Evolutionary conservation across 2,113 vertebrate species (phyloP).

Genomic region (Copsychus sechellarum): DNA sequence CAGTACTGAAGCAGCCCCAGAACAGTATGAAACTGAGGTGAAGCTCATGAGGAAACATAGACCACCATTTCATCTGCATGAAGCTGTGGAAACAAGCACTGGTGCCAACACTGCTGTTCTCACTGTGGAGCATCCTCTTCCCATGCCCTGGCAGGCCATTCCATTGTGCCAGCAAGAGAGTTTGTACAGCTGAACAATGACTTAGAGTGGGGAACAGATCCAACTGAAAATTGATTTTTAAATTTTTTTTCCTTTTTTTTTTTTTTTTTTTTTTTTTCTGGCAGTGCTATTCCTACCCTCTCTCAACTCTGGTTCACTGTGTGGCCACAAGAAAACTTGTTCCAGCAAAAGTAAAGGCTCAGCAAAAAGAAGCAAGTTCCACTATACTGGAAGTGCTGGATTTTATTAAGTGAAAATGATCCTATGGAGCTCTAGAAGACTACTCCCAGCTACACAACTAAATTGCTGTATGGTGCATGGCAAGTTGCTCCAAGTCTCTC

Average conservation of each 20-base stretch:
- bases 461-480: neutral
- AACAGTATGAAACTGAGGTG: neutral
- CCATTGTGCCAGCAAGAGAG: slow-evolving; percentile 16
- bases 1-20: neutral
- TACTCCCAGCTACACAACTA: neutral
- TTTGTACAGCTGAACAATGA: slow-evolving; percentile 42
- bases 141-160: neutral
- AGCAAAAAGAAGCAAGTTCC: neutral
- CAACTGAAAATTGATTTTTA: neutral
- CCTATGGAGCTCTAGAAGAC: neutral
- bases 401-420: slow-evolving; percentile 37
- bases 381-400: neutral
- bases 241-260: neutral
- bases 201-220: neutral
- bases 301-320: neutral
- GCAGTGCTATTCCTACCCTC: neutral
- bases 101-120: neutral
- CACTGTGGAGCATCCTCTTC: neutral
- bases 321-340: slow-evolving; percentile 7
- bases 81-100: neutral
- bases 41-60: neutral
- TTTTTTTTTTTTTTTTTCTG: neutral
- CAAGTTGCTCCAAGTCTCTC: neutral
- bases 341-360: slow-evolving; percentile 17
- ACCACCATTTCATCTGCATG: neutral